Evolutionary conservation across 2,113 vertebrate genomes (phyloP).

Genomic region (Oriolus oriolus): DNA sequence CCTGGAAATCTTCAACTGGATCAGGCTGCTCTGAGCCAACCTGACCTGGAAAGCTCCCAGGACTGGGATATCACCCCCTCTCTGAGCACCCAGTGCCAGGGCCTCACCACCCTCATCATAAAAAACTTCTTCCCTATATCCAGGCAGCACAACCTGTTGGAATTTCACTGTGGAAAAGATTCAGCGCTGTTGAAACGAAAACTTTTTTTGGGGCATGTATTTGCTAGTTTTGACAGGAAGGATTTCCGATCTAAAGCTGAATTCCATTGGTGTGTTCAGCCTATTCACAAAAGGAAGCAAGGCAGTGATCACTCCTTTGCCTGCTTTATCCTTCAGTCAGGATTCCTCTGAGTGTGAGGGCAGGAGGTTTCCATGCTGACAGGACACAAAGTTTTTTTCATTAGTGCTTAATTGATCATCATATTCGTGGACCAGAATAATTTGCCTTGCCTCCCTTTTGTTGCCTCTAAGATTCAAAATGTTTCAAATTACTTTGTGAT

Average conservation of each 20-base stretch:
- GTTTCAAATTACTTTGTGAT: background rate
- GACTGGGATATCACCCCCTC: too few species aligned
- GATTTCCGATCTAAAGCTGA: background rate
- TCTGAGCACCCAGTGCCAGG: background rate
- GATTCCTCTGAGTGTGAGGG: background rate
- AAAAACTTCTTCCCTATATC: background rate
- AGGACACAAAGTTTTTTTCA: background rate
- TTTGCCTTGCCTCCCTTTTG: background rate
- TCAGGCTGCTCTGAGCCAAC: background rate
- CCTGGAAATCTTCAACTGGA: background rate
- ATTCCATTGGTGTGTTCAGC: background rate
- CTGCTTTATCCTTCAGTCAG: background rate
- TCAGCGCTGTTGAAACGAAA: background rate
- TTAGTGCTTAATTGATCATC: background rate
- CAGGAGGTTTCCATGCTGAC: background rate
- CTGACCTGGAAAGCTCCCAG: background rate
- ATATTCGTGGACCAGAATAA: background rate
- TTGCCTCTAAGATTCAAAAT: background rate
- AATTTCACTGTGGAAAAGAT: background rate
- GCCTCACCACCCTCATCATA: fast-evolving
- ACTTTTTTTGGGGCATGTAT: background rate
- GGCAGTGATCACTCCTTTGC: background rate
- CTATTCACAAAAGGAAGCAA: background rate
- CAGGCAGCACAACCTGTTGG: background rate
- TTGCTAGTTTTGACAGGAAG: background rate